These are phyloP conservation scores for Physella acuta DNA, from an alignment of 1,140 invertebrate genomes.

Conservation along the genomic window DNA sequence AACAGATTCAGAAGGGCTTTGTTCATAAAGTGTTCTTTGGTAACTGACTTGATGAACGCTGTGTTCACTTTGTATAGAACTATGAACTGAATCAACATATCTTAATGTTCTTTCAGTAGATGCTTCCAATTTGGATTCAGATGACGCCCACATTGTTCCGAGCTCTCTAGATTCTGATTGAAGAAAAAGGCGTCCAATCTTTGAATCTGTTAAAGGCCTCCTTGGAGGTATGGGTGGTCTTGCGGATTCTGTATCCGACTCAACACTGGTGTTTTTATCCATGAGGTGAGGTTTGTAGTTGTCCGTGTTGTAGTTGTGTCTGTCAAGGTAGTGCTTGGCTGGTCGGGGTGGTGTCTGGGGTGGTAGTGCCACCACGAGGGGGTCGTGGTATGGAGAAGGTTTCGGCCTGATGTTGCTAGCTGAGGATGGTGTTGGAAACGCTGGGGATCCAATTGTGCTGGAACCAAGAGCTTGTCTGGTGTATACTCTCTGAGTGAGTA, in stretches of 20 bases:
- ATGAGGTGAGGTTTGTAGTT: slow-evolving; percentile 10
- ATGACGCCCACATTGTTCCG: not conserved
- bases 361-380: not conserved
- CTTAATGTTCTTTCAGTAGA: not conserved
- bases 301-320: not conserved
- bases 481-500: not conserved
- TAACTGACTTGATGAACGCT: not conserved
- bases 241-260: not conserved
- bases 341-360: not conserved
- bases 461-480: not conserved
- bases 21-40: not conserved
- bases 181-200: not conserved
- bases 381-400: not conserved
- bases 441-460: not conserved
- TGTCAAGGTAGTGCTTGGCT: not conserved
- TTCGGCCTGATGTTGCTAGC: not conserved
- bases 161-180: not conserved
- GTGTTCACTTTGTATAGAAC: not conserved
- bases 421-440: not conserved
- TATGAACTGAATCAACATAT: not conserved
- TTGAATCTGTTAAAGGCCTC: not conserved
- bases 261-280: slow-evolving; percentile 2
- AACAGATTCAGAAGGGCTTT: not conserved
- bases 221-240: slow-evolving; percentile 7
- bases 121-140: not conserved